phyloP scores from a whole-genome alignment of 2,113 vertebrate genomes.

The Eulemur macaco region DNA sequence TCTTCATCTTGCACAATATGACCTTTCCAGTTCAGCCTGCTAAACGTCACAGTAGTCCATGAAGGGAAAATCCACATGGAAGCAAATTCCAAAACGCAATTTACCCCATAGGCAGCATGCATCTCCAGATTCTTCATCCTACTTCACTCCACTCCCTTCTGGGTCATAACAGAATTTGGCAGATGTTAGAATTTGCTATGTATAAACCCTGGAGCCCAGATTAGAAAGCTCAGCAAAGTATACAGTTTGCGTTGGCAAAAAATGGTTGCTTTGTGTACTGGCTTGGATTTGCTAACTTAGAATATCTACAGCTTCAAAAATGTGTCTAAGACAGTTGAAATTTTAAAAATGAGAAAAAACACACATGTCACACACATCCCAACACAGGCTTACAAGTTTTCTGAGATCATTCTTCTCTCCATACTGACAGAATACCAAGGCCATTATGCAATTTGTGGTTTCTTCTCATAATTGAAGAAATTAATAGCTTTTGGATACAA shows the following conservation, averaged over 20 bases:
- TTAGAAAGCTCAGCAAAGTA: conserved; percentile 55
- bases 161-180: conserved; percentile 47
- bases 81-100: conserved; percentile 33
- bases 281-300: conserved; percentile 32
- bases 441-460: conserved; percentile 52
- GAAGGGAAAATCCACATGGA: neutral
- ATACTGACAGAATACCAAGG: conserved; percentile 58
- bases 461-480: conserved; percentile 55
- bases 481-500: conserved; percentile 46
- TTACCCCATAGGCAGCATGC: neutral
- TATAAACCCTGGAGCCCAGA: conserved; percentile 51
- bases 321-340: neutral
- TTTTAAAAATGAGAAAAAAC: neutral
- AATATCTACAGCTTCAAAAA: conserved; percentile 44
- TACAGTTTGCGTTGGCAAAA: neutral
- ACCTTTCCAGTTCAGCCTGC: conserved; percentile 19
- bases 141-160: conserved; percentile 8
- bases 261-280: neutral
- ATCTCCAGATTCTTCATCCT: conserved; percentile 43
- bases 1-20: neutral
- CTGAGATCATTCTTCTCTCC: conserved; percentile 57
- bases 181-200: conserved; percentile 51
- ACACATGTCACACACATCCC: conserved; percentile 26
- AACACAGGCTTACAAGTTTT: conserved; percentile 26
- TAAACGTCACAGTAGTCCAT: neutral